Base-by-base conservation (phyloP, 2,113 vertebrate genomes). In the Myocastor coypus region DNA sequence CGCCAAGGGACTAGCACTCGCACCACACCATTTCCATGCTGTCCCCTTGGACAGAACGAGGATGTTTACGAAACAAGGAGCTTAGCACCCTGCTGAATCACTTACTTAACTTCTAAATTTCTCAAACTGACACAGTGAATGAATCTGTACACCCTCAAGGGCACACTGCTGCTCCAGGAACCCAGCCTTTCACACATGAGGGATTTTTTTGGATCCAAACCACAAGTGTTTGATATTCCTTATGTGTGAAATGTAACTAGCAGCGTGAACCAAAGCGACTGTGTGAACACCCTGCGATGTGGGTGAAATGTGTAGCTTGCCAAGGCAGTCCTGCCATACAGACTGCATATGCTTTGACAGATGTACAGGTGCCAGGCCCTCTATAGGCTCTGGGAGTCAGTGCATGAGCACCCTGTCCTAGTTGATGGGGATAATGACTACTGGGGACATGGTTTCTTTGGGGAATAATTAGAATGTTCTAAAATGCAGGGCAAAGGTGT, bases 281-380 rank as follows among this genome's bases (percentile, higher is more conserved):
- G 50, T 71, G 46, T 81, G 86, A 80, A 6, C 24, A 17, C 6
- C 6, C 73, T 10, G 11, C 26, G 68, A 55, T 9, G 28, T 17
- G 20, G 83, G 77, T 9, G 10, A 20, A 34, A 66, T 28, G 40
- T 6, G 0, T 32, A 13, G 46, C 46, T 1, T 1, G 5, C n/a
- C 7, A 0, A 30, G 6, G 28, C 32, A 6, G 42, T 19, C 37
- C 32, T 20, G 42, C 68, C 52, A 17, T 9, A 10, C 42, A 3
- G 2, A 19, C 32, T 0, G 34, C 0, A 17, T 17, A 42, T 22
- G 17, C 50, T n/a, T 66, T n/a, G 10, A 32, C 0, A 5, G 64
- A 14, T 17, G 30, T 8, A 0, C 59, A 9, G 4, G 34, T 26
- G 42, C 55, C 12, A 40, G 69, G 61, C 34, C 8, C 34, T 19